phyloP scores from a whole-genome alignment of 1,140 invertebrate genomes.

The Megalonaias nervosa region DNA sequence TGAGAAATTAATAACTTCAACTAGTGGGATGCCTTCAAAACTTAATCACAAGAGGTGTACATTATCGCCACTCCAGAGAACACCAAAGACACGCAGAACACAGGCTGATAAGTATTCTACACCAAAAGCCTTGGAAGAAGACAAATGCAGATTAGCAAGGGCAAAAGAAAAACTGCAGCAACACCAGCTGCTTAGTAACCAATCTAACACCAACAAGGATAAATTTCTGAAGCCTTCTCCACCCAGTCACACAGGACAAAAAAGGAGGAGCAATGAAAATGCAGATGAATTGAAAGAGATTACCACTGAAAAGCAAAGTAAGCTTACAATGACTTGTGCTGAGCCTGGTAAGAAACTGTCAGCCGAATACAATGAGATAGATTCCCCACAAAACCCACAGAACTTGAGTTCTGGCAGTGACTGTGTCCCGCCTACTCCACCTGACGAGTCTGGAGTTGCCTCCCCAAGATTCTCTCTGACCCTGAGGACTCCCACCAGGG shows the following conservation, averaged over 20 bases:
- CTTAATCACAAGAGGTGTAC: not conserved
- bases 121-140: slow-evolving; percentile 6
- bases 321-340: too few relatives aligned
- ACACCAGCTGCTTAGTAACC: too few relatives aligned
- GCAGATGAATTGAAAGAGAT: not conserved
- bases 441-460: slow-evolving; percentile 17
- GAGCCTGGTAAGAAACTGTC: too few relatives aligned
- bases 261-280: slow-evolving; percentile 2
- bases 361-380: too few relatives aligned
- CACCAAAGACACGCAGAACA: not conserved
- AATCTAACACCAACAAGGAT: too few relatives aligned
- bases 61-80: not conserved
- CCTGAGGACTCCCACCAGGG: slow-evolving; percentile 7
- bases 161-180: too few relatives aligned
- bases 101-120: slow-evolving; percentile 4
- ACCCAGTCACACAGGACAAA: not conserved
- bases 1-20: slow-evolving; percentile 5
- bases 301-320: too few relatives aligned
- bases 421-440: slow-evolving; percentile 62
- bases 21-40: not conserved
- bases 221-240: too few relatives aligned
- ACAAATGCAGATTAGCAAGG: not conserved
- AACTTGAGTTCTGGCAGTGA: slow-evolving; percentile 50
- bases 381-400: too few relatives aligned
- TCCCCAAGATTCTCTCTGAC: slow-evolving; percentile 8